These are phyloP conservation scores for Xenus cinereus DNA, from an alignment of 2,113 vertebrate genomes.

Conservation along the genomic window DNA sequence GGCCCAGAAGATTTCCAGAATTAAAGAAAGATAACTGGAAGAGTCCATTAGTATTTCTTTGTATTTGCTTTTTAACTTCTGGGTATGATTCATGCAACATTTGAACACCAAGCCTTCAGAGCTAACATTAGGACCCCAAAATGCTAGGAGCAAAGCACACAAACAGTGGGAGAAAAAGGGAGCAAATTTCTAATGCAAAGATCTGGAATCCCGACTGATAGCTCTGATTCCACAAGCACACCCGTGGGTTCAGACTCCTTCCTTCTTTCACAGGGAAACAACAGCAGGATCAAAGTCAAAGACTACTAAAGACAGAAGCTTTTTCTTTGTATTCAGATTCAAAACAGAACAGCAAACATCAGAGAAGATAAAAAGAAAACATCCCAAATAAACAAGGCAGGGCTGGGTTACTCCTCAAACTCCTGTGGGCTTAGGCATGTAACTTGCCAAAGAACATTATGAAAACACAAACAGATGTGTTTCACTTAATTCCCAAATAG, in stretches of 20 bases:
- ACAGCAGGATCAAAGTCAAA: conserved; percentile 8
- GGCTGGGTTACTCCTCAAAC: not conserved
- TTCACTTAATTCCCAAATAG: not conserved
- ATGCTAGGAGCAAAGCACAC: not conserved
- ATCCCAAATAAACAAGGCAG: conserved; percentile 31
- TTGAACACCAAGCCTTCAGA: not conserved
- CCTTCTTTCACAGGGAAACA: not conserved
- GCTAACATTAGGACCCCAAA: not conserved
- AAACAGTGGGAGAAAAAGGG: not conserved
- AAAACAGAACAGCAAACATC: conserved; percentile 18
- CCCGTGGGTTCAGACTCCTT: not conserved
- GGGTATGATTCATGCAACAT: not conserved
- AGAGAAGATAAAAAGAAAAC: conserved; percentile 30
- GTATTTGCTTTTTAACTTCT: not conserved
- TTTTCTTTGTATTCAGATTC: conserved; percentile 8
- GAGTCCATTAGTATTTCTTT: not conserved
- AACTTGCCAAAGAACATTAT: not conserved
- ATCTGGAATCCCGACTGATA: not conserved
- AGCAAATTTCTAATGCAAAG: not conserved
- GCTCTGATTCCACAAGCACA: not conserved
- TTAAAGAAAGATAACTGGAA: not conserved
- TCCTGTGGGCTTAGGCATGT: not conserved
- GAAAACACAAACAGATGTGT: not conserved
- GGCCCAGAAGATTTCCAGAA: not conserved
- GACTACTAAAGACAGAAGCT: conserved; percentile 16